Evolutionary conservation across 2,888 invertebrate genomes (phyloP), one percentile per base, ranked within the genome.

Genomic region (Lithosia quadra): DNA sequence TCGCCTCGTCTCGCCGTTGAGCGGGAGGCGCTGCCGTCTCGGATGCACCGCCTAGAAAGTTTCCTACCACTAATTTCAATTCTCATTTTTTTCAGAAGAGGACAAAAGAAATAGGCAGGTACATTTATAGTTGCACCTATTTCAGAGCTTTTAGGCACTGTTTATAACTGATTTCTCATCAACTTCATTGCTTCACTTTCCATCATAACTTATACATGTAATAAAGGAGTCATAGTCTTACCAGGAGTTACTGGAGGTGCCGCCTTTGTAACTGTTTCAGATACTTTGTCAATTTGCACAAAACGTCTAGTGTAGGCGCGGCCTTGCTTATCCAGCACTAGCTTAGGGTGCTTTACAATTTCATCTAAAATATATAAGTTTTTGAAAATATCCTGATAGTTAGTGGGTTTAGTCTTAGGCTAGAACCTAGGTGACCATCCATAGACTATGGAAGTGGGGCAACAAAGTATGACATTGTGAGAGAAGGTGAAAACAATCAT

Each of bases 201-300:
- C 18, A 7, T 18, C 18, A n/a, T n/a, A 5, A n/a, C 15, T 43
- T 43, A 43, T 7, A 43, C 18, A 18, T 43, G 18, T 18, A 49
- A n/a, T n/a, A 49, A 10, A 34, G 10, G 3, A 49, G 18, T 4
- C 8, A 63, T 11, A 34, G 53, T 0, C 22, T 55, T 66, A 63
- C 66, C 58, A 55, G 34, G 18, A 10, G n/a, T n/a, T 55, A 83
- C 81, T 53, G 74, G 69, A 63, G 88, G 85, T 28, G 87, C 76
- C 59, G 87, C 84, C 71, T 84, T 89, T 4, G 87, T 83, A 11
- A 90, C 80, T 63, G 91, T 90, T 65, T 95, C 92, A 94, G 96
- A 95, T 78, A 96, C 95, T 81, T 96, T 95, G 65, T 96, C 96
- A 57, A 96, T 95, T 88, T 96, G 95, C 4, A 96, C 95, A 53